Percentiles rank a stretch among this genome's conserved stretches.
Conservation (phyloP, 2,888 invertebrate genomes). For the Griposia aprilina region DNA sequence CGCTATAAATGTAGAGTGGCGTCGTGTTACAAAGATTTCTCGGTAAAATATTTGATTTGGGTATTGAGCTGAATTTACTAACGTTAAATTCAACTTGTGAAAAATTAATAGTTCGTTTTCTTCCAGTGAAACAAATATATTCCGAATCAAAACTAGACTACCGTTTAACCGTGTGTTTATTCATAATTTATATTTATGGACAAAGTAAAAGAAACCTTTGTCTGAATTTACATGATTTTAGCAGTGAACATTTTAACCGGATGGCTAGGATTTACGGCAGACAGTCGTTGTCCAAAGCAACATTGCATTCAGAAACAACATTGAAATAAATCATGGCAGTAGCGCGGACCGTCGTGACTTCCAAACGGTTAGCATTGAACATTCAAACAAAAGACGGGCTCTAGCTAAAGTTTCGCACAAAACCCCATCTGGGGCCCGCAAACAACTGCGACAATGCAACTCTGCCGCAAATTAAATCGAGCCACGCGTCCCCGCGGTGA, state of each 20-base stretch:
- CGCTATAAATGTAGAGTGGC: no score
- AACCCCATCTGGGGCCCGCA: slow-evolving; percentile 75
- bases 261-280: slow-evolving; percentile 24
- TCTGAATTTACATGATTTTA: slow-evolving; percentile 29
- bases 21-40: no score
- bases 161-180: neutral
- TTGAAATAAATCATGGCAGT: slow-evolving; percentile 74
- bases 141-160: neutral
- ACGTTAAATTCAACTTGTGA: no score
- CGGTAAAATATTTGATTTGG: no score
- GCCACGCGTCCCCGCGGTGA: slow-evolving; percentile 74
- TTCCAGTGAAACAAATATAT: neutral
- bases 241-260: slow-evolving; percentile 13
- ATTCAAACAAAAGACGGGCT: slow-evolving; percentile 78
- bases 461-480: slow-evolving; percentile 80
- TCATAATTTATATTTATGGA: neutral
- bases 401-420: slow-evolving; percentile 73
- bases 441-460: slow-evolving; percentile 81
- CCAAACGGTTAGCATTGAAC: slow-evolving; percentile 72
- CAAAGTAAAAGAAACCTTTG: slow-evolving; percentile 11
- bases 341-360: slow-evolving; percentile 68
- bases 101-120: neutral
- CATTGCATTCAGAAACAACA: slow-evolving; percentile 60
- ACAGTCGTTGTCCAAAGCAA: slow-evolving; percentile 40
- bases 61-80: no score